Evolutionary conservation across 2,888 invertebrate genomes (phyloP).

Genomic region (Protodeltote pygarga): DNA sequence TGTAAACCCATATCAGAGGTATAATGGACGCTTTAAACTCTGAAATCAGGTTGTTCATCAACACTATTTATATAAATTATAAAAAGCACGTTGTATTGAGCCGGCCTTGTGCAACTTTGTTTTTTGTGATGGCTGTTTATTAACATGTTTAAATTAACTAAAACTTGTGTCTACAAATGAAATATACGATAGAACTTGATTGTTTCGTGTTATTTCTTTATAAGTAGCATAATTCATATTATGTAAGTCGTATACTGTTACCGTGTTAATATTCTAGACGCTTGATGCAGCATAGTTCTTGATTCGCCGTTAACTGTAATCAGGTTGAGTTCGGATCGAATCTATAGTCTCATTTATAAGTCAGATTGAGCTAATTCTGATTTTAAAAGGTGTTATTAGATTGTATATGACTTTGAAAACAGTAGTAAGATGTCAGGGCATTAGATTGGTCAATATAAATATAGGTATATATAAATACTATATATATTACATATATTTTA

Average conservation of each 20-base stretch:
- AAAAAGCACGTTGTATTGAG: too few species aligned
- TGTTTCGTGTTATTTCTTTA: constrained; percentile 34
- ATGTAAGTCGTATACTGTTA: constrained; percentile 9
- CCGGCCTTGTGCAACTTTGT: too few species aligned
- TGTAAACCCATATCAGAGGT: too few species aligned
- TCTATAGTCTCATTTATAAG: background rate
- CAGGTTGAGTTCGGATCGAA: constrained; percentile 1
- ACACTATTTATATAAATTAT: too few species aligned
- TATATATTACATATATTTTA: constrained; percentile 38
- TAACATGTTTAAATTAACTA: too few species aligned
- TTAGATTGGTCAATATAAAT: constrained; percentile 38
- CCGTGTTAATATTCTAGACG: constrained; percentile 1
- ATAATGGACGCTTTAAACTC: too few species aligned
- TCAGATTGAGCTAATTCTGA: background rate
- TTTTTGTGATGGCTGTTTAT: constrained; percentile 13
- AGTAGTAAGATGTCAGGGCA: constrained; percentile 44
- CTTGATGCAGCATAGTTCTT: constrained; percentile 12
- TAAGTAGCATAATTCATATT: constrained; percentile 29
- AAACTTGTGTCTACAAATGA: constrained; percentile 2
- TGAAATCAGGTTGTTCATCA: too few species aligned
- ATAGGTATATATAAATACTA: too few species aligned
- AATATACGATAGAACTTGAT: constrained; percentile 19
- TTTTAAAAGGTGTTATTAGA: constrained; percentile 7
- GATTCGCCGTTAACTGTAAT: constrained; percentile 4
- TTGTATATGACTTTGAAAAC: constrained; percentile 18